Evolutionary conservation across 2,113 vertebrate species (phyloP).

Genomic region (Hystrix cristata): DNA sequence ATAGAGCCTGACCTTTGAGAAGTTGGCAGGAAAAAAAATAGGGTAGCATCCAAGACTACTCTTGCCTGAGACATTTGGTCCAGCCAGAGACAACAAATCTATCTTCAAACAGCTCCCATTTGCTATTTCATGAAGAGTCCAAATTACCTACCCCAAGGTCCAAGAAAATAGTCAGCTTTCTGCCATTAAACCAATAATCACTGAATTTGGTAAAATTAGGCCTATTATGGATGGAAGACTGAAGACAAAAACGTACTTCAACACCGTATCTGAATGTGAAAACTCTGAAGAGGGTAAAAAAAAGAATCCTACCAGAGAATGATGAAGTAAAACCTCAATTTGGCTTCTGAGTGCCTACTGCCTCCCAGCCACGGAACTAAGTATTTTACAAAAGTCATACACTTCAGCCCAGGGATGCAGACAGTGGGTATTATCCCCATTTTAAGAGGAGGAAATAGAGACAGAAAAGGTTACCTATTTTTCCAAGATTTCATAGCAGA

Average conservation of each 20-base stretch:
- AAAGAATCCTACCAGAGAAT: not conserved
- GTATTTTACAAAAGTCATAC: not conserved
- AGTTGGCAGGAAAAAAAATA: not conserved
- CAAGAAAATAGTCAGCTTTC: not conserved
- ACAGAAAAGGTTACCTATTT: not conserved
- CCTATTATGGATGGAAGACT: conserved; percentile 11
- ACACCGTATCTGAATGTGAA: not conserved
- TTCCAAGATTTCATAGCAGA: not conserved
- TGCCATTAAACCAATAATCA: not conserved
- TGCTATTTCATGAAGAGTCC: not conserved
- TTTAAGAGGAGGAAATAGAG: not conserved
- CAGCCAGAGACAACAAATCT: not conserved
- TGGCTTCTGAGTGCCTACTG: not conserved
- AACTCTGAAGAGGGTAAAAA: not conserved
- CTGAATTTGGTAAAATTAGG: not conserved
- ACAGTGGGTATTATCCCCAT: not conserved
- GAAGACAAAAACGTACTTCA: conserved; percentile 38
- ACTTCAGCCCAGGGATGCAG: not conserved
- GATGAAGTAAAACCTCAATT: not conserved
- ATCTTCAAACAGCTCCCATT: not conserved
- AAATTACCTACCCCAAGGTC: not conserved
- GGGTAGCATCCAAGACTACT: conserved; percentile 23
- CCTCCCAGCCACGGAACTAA: not conserved
- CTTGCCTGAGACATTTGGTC: not conserved
- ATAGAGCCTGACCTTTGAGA: conserved; percentile 2